Base-by-base conservation (phyloP, 2,888 invertebrate species). In the Formica aserva region DNA sequence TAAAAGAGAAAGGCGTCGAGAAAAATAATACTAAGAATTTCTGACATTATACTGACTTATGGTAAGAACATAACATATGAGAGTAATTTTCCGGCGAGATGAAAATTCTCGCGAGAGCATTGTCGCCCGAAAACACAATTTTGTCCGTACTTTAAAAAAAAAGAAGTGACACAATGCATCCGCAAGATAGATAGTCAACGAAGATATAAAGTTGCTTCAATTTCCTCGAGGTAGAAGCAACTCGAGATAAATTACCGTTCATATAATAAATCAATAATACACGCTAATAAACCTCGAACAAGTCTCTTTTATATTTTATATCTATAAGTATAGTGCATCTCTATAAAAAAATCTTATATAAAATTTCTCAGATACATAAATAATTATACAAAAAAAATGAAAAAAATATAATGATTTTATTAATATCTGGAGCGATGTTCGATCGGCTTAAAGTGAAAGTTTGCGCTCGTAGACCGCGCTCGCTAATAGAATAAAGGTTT, bases 91-190 rank as follows among this genome's bases (percentile, higher is more conserved):
- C 55, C 6, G 29, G 6, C 55, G 5, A 71, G 41, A 57, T 78
- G 72, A 78, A 71, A 57, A 78, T 78, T 29, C 77, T 57, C 57
- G 5, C 18, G 55, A 41, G 76, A 55, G 71, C 77, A 77, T 77
- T 69, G 26, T 76, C 48, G 35, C 32, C 15, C 26, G 69, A 77
- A 71, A 77, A 69, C 52, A 77, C 71, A 69, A 77, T 77, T 69
- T 77, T 77, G 76, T 65, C 26, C 35, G 38, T 69, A 69, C 32
- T 69, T 77, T 69, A 41, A 41, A 41, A 52, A 52, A 38, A 67
- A 67, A 52, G 29, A 69, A 77, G 52, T 38, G 26, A 26, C 77
- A 32, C 29, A 52, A 35, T 69, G 52, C 69, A 77, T 26, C n/a
- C 71, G 4, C 29, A 29, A 69, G 55, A 77, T 69, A 71, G n/a